Percentiles rank a stretch among this genome's conserved stretches.
Evolutionary conservation across 1,140 invertebrate genomes (phyloP).

Genomic region (Aphaenogaster ashmeadi): DNA sequence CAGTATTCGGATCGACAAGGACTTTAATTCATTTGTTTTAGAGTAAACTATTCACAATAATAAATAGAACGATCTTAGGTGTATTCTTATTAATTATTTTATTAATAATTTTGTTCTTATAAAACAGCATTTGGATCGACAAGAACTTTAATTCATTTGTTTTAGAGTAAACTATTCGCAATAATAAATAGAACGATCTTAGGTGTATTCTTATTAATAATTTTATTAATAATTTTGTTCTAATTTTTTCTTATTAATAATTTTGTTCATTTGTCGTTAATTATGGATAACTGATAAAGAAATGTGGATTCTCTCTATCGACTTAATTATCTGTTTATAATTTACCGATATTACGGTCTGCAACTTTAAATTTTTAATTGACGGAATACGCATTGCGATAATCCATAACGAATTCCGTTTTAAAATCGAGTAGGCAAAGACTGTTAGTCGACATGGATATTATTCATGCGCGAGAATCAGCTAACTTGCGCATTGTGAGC

Average conservation of each 20-base stretch:
- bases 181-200: neutral
- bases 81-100: neutral
- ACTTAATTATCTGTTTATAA: neutral
- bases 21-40: neutral
- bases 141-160: neutral
- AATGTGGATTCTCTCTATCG: neutral
- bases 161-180: neutral
- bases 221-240: too few relatives aligned
- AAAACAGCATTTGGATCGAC: neutral
- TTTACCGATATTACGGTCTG: too few relatives aligned
- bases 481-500: slow-evolving; percentile 19
- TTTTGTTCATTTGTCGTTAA: neutral
- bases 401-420: slow-evolving; percentile 16
- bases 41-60: neutral
- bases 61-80: neutral
- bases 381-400: slow-evolving; percentile 19
- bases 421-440: neutral
- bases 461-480: slow-evolving; percentile 22
- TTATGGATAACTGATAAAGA: neutral
- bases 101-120: too few relatives aligned
- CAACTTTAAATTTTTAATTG: slow-evolving; percentile 13
- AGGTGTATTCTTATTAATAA: neutral
- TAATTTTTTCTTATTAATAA: neutral
- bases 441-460: slow-evolving; percentile 24
- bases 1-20: neutral